Base-by-base conservation (phyloP, 2,888 invertebrate genomes). In the Stenodera caucasica region DNA sequence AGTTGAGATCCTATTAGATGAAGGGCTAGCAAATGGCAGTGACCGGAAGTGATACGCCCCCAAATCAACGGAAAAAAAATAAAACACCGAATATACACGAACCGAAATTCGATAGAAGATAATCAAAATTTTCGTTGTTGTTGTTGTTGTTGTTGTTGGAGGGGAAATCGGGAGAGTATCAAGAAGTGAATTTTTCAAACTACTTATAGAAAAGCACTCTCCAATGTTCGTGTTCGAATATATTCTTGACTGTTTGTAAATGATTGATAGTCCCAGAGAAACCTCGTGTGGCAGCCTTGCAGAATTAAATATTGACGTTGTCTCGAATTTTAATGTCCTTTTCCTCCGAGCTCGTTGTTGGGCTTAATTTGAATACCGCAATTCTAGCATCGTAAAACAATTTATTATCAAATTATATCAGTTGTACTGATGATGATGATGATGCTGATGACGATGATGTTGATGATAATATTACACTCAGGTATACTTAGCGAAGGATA, bases 251-350 rank as follows among this genome's bases (percentile, higher is more conserved):
- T 74, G 74, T 74, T 77, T 74, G 73, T 77, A 73, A 77, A 77
- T 77, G 77, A 77, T 77, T 77, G 77, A 77, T 77, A 75, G 76
- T 74, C 72, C 70, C 74, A 62, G 58, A 65, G 75, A 75, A 72
- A 74, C 72, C 75, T 69, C 72, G 70, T 65, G n/a, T n/a, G n/a
- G 63, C 68, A 67, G 67, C 65, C 67, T 63, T 69, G 70, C 69
- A 68, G 72, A 72, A 72, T 73, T 73, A 72, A 73, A 73, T 73
- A 73, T 73, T 73, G 73, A 73, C 70, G 72, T 70, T 68, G 67
- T 67, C 67, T 69, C 72, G 71, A 71, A 73, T 73, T 72, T 72
- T 73, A 71, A 73, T 72, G 70, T 65, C 56, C 63, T 30, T 59
- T 50, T 51, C 33, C 32, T 51, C 7, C 18, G 21, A 53, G 12